Evolutionary conservation across 2,888 invertebrate genomes (phyloP), one percentile per base, ranked within the genome.

Genomic region (Heterodera filipjevi): DNA sequence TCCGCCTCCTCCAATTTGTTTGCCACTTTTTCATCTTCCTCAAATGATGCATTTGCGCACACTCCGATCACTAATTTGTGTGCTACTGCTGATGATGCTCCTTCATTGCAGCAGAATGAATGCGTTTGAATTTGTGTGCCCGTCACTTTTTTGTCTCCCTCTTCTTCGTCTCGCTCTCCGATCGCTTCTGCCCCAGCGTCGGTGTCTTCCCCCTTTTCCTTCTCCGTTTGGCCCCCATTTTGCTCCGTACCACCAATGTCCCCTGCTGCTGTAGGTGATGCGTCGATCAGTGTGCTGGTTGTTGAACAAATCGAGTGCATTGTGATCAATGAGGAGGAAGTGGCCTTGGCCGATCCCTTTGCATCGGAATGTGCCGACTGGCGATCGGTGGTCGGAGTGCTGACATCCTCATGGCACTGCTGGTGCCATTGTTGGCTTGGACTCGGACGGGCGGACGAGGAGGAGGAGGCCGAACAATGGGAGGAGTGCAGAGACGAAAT

Each of bases 401-500:
- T 19, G 14, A 49, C 46, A 14, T 72, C 49, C 12, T 72, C 46
- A 32, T 72, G 72, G 72, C 32, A 32, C 75, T 32, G 75, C 59
- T 75, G 19, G 22, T 32, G 22, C 64, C 22, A n/a, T 33, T 59
- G 75, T 27, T 59, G 59, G 27, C 27, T 49, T 10, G 46, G 59
- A 73, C 64, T 73, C 12, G 81, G 66, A 6, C 68, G 46, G 14
- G 46, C 66, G 35, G n/a, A n/a, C n/a, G 81, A 80, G 30, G 72
- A 66, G 30, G 81, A 80, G 16, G 72, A 75, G 76, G 77, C 77
- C 27, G 83, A 75, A 49, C 83, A 80, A 22, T 81, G 82, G 35
- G 84, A 84, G 14, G 78, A 81, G 59, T 81, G 75, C 32, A 75
- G 32, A 2, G 75, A 81, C 0, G 86, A 84, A 6, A 84, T 81